Evolutionary conservation across 2,888 invertebrate species (phyloP).

Genomic region (Linnaemya vulpina): DNA sequence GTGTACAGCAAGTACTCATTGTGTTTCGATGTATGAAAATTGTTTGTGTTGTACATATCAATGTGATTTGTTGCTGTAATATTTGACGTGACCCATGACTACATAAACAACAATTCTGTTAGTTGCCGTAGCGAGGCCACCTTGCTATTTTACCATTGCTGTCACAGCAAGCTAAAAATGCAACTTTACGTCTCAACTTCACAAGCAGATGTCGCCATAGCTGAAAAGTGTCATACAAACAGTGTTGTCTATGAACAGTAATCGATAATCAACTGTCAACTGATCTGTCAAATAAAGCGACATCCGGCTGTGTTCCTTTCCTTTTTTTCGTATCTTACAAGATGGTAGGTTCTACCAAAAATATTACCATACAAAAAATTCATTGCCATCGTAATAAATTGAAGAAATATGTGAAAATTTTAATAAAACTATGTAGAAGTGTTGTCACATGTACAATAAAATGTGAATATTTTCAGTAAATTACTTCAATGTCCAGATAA

Average conservation of each 20-base stretch:
- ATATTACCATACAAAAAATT: constrained; percentile 75
- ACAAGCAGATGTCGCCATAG: constrained; percentile 19
- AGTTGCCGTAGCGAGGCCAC: no score
- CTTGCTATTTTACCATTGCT: no score
- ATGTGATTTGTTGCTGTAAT: no score
- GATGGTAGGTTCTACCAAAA: constrained; percentile 82
- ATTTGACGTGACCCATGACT: no score
- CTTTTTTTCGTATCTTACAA: constrained; percentile 82
- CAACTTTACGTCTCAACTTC: constrained; percentile 14
- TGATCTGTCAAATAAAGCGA: constrained; percentile 74
- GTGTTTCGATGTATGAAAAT: no score
- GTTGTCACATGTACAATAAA: constrained; percentile 8
- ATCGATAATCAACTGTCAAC: constrained; percentile 72
- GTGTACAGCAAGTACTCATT: no score
- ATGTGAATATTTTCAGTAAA: constrained; percentile 59
- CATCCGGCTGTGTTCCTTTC: constrained; percentile 79
- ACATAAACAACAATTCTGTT: no score
- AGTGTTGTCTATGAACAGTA: constrained; percentile 65
- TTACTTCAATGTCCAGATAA: no score
- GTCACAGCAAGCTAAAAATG: constrained; percentile 10
- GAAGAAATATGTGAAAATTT: constrained; percentile 60
- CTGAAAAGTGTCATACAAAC: neutral
- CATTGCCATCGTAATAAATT: constrained; percentile 76
- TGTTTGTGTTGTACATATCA: no score
- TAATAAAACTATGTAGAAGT: constrained; percentile 16